These are phyloP conservation scores for Hippopotamyrus pictus DNA, from an alignment of 2,797 vertebrate genomes.

Conservation along the genomic window DNA sequence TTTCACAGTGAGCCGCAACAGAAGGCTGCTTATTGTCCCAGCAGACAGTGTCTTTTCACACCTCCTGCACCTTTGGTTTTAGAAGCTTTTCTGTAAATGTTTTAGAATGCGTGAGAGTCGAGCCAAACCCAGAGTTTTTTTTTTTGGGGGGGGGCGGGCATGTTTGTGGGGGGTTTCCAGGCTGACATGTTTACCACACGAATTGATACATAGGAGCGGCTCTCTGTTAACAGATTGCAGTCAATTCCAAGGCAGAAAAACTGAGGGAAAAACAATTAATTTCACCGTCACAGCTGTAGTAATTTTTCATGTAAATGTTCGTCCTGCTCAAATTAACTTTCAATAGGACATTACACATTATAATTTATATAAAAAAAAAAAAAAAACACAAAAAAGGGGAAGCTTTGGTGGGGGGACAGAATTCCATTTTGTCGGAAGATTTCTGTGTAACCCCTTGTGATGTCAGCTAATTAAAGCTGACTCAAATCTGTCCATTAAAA, in stretches of 20 bases:
- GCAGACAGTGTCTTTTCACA: not conserved
- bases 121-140: not conserved
- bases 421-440: not conserved
- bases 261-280: not conserved
- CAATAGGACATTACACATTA: constrained; percentile 2
- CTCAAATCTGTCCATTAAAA: constrained; percentile 32
- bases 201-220: not conserved
- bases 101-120: not conserved
- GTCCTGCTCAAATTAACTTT: constrained; percentile 13
- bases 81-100: not conserved
- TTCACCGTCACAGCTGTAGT: constrained; percentile 17
- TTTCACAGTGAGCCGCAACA: not conserved
- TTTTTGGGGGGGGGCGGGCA: not conserved
- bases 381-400: not conserved
- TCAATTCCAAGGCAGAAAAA: constrained; percentile 17
- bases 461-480: constrained; percentile 34
- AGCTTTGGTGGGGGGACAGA: not conserved
- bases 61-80: not conserved
- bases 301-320: constrained; percentile 21
- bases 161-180: not conserved
- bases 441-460: not conserved
- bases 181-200: not conserved
- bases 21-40: not conserved
- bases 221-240: constrained; percentile 5
- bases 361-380: not conserved